Percentiles rank a stretch among this genome's conserved stretches.
phyloP scores from a whole-genome alignment of 2,113 vertebrate genomes.

The Abramis brama region DNA sequence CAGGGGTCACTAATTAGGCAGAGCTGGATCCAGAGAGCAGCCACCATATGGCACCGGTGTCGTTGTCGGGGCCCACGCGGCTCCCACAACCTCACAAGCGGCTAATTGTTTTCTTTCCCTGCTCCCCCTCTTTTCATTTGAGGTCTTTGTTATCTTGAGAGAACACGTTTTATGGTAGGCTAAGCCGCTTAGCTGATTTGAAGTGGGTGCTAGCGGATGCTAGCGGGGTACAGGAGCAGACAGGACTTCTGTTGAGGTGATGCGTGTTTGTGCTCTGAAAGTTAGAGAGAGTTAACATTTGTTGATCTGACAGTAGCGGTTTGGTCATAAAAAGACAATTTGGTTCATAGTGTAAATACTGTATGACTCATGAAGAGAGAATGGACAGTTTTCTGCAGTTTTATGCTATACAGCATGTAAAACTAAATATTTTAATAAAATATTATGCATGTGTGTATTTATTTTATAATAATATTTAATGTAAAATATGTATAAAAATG shows the following conservation, averaged over 20 bases:
- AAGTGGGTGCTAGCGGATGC: conserved; percentile 45
- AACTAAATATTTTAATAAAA: background rate
- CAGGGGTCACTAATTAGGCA: conserved; percentile 68
- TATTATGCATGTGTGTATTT: background rate
- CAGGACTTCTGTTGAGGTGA: background rate
- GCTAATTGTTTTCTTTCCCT: conserved; percentile 71
- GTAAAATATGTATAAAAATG: background rate
- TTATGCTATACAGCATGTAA: background rate
- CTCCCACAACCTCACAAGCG: conserved; percentile 62
- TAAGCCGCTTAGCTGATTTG: conserved; percentile 72
- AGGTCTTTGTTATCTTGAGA: conserved; percentile 58
- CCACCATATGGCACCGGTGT: conserved; percentile 73
- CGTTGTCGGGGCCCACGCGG: conserved; percentile 57
- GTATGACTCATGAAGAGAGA: background rate
- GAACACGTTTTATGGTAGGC: conserved; percentile 61
- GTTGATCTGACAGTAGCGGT: background rate
- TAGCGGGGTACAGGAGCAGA: background rate
- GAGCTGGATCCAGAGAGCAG: conserved; percentile 61
- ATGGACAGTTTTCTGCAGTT: background rate
- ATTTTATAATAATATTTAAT: too few relatives aligned
- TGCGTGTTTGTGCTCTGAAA: conserved; percentile 6
- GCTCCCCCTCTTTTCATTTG: conserved; percentile 50
- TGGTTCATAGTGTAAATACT: background rate
- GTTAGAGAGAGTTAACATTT: background rate
- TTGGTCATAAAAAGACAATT: background rate